These are phyloP conservation scores for Prochilodus magdalenae DNA, from an alignment of 2,113 vertebrate species.

Conservation along the genomic window DNA sequence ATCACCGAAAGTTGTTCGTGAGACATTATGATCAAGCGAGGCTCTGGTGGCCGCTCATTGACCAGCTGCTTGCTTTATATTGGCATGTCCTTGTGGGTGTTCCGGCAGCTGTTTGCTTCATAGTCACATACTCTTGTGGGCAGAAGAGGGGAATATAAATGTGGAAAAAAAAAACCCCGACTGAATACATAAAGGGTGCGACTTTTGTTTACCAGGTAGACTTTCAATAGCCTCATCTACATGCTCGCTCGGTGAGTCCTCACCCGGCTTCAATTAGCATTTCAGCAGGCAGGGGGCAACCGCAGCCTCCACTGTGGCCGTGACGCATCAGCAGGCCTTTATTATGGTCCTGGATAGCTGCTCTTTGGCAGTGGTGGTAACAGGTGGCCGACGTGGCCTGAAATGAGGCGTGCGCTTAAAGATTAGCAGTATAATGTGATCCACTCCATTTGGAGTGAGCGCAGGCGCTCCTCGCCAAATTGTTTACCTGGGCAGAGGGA, in stretches of 20 bases:
- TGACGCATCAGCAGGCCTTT: slow-evolving; percentile 62
- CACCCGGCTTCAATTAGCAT: slow-evolving; percentile 65
- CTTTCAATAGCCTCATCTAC: slow-evolving; percentile 56
- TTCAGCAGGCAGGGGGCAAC: slow-evolving; percentile 45
- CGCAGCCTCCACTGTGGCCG: slow-evolving; percentile 14
- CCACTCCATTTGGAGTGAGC: slow-evolving; percentile 43
- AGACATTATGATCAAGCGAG: background rate
- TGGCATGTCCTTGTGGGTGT: background rate
- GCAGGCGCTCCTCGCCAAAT: background rate
- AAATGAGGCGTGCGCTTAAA: slow-evolving; percentile 49
- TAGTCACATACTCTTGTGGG: background rate
- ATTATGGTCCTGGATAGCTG: slow-evolving; percentile 55
- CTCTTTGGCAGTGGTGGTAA: slow-evolving; percentile 49
- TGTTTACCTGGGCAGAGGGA: slow-evolving; percentile 32
- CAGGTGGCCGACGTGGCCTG: slow-evolving; percentile 52
- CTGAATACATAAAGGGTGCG: background rate
- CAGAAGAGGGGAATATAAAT: background rate
- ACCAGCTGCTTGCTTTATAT: background rate
- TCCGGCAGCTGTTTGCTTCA: background rate
- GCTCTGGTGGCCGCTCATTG: background rate
- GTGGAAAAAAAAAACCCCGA: too few relatives aligned
- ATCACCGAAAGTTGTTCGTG: too few relatives aligned
- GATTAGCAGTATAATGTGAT: slow-evolving; percentile 58
- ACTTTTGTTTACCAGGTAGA: slow-evolving; percentile 29
- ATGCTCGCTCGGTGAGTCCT: slow-evolving; percentile 55